Evolutionary conservation across 2,113 vertebrate genomes (phyloP).

Genomic region (Ciconia boyciana): DNA sequence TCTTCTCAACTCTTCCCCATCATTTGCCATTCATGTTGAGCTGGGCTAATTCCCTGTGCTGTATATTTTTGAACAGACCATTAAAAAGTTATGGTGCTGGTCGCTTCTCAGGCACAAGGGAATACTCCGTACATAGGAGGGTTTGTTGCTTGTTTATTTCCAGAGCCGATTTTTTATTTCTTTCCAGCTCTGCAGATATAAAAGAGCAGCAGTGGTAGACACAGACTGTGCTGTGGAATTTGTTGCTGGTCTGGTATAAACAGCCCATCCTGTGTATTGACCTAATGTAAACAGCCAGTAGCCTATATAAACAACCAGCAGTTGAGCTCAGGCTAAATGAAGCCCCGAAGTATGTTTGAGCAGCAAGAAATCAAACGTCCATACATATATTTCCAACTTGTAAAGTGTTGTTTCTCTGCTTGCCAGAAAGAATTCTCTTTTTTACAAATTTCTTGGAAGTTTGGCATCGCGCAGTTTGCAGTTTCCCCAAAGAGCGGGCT

Average conservation of each 20-base stretch:
- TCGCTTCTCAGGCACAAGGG: not conserved
- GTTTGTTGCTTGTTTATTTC: slow-evolving; percentile 5
- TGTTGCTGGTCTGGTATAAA: slow-evolving; percentile 51
- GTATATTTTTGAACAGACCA: not conserved
- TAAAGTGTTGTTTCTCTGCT: not conserved
- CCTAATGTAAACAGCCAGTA: slow-evolving; percentile 66
- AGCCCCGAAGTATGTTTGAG: slow-evolving; percentile 5
- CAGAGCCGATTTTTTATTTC: not conserved
- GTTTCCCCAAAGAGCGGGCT: not conserved
- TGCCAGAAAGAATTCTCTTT: not conserved
- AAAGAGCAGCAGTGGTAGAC: not conserved
- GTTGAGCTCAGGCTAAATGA: slow-evolving; percentile 33
- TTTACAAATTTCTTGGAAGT: not conserved
- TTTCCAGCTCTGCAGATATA: not conserved
- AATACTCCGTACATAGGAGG: not conserved
- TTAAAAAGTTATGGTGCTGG: not conserved
- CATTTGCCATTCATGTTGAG: not conserved
- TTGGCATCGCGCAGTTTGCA: not conserved
- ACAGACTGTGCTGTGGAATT: slow-evolving; percentile 14
- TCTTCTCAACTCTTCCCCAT: not conserved
- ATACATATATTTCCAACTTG: not conserved
- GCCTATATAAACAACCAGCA: slow-evolving; percentile 60
- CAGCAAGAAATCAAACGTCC: slow-evolving; percentile 23
- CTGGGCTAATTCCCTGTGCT: not conserved
- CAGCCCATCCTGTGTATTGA: slow-evolving; percentile 42